phyloP scores from a whole-genome alignment of 2,797 vertebrate genomes.

The Lerista edwardsae region DNA sequence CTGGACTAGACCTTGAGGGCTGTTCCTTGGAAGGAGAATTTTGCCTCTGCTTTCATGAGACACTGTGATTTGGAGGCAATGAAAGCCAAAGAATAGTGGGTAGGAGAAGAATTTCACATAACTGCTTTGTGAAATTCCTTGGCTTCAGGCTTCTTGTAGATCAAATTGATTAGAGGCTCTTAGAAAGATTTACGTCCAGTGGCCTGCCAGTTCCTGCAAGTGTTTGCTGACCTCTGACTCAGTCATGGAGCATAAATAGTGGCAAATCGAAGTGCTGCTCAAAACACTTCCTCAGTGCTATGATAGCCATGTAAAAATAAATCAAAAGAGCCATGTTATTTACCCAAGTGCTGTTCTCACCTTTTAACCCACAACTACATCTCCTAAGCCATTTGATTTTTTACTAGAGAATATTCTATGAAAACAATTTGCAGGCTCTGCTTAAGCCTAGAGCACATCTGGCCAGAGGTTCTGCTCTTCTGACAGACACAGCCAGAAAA shows the following conservation, averaged over 20 bases:
- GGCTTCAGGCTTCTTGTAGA: background rate
- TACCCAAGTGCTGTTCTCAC: background rate
- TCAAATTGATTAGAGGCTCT: background rate
- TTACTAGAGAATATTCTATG: background rate
- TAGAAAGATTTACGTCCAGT: background rate
- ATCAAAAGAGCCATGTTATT: background rate
- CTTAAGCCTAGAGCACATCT: background rate
- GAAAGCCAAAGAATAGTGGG: background rate
- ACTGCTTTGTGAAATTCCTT: background rate
- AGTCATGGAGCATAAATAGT: constrained; percentile 1
- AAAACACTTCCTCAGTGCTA: background rate
- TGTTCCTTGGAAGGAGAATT: no score
- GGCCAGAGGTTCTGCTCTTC: background rate
- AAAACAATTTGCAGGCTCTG: background rate
- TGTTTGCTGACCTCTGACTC: constrained; percentile 15
- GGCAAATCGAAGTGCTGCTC: background rate
- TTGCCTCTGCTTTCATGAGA: background rate
- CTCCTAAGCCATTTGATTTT: background rate
- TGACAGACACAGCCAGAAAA: no score
- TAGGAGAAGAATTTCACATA: background rate
- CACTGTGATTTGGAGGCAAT: background rate
- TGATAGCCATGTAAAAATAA: background rate
- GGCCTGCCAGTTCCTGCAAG: background rate
- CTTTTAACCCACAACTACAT: background rate
- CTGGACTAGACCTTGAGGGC: no score